Percentiles rank a stretch among this genome's conserved stretches.
Conservation (phyloP, 2,113 vertebrate genomes). For the Phainopepla nitens region DNA sequence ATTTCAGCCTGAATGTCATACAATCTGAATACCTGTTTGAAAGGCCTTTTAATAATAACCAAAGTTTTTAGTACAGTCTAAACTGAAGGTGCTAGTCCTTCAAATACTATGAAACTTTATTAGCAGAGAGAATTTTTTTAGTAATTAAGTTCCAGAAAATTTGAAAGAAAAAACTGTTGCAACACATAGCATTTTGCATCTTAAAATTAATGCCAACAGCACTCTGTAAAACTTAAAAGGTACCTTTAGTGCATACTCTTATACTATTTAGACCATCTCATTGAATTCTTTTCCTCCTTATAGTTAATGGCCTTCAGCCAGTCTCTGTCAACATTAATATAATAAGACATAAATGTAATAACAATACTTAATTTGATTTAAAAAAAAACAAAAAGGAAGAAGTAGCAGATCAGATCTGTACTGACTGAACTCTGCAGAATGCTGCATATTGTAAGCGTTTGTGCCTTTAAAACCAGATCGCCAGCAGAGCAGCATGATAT, state of each 20-base stretch:
- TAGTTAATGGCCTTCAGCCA: background rate
- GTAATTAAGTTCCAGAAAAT: background rate
- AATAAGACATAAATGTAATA: background rate
- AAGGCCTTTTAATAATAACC: background rate
- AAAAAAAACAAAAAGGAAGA: fast-evolving
- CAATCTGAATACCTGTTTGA: background rate
- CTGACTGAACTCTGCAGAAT: background rate
- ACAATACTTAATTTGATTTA: background rate
- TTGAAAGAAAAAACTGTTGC: background rate
- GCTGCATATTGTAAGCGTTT: background rate
- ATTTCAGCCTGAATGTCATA: background rate
- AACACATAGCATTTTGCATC: background rate
- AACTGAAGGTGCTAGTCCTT: background rate
- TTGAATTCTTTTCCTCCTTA: background rate
- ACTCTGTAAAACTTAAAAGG: background rate
- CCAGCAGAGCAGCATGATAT: background rate
- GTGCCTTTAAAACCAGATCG: background rate
- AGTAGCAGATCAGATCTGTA: background rate
- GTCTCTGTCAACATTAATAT: background rate
- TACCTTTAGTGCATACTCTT: background rate
- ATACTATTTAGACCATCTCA: background rate
- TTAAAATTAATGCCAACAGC: background rate
- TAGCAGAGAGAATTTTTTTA: background rate
- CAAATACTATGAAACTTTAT: background rate
- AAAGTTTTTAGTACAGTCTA: background rate